Conservation (phyloP, 2,888 invertebrate genomes). For the Aspidiotus destructor region DNA sequence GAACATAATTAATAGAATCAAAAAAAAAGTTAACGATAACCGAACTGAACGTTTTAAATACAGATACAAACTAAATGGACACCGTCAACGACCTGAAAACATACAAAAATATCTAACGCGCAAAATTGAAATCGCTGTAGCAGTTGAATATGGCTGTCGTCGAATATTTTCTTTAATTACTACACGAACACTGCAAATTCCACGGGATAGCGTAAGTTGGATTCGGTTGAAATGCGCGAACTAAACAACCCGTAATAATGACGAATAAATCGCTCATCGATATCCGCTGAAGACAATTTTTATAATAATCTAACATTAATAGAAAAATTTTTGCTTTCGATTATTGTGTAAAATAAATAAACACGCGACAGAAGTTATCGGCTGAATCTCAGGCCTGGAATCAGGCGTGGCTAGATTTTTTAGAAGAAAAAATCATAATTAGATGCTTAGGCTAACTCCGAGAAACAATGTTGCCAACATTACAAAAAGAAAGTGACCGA, state of each 20-base stretch:
- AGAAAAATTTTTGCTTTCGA: background rate
- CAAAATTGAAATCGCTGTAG: background rate
- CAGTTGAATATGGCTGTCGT: background rate
- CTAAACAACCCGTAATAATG: too few relatives aligned
- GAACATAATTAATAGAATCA: too few relatives aligned
- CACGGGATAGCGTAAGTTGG: too few relatives aligned
- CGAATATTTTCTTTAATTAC: background rate
- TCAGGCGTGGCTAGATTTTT: constrained; percentile 2
- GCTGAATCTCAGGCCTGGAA: background rate
- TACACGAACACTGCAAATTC: too few relatives aligned
- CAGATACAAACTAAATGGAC: background rate
- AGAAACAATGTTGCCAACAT: too few relatives aligned
- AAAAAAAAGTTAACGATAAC: too few relatives aligned
- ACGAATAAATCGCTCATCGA: too few relatives aligned
- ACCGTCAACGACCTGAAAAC: constrained; percentile 4
- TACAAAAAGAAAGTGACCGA: too few relatives aligned
- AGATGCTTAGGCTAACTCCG: too few relatives aligned
- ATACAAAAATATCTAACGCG: background rate
- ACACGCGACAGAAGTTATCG: constrained; percentile 28
- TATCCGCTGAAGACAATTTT: background rate
- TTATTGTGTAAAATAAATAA: constrained; percentile 18
- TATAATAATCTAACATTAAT: background rate
- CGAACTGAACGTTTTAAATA: too few relatives aligned
- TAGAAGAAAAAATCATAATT: background rate
- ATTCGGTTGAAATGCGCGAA: too few relatives aligned